These are phyloP conservation scores for Caenorhabditis sp. DNA, from an alignment of 2,888 invertebrate species.

Conservation along the genomic window DNA sequence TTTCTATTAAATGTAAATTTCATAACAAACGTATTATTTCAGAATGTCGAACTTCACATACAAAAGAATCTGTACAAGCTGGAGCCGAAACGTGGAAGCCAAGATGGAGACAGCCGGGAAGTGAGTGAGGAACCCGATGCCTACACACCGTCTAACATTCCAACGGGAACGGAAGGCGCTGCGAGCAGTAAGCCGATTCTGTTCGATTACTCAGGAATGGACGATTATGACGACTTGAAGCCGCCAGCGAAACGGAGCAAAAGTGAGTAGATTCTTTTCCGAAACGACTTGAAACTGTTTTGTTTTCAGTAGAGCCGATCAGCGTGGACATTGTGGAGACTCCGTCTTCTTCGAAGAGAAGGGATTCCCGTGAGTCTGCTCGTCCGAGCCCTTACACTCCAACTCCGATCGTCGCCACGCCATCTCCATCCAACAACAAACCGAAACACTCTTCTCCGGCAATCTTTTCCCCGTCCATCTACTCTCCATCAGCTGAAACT, in stretches of 20 bases:
- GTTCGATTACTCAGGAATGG: slow-evolving; percentile 1
- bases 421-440: slow-evolving; percentile 1
- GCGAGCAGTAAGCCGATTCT: background rate
- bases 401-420: background rate
- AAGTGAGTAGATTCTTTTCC: slow-evolving; percentile 5
- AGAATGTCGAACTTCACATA: slow-evolving; percentile 59
- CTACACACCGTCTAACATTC: background rate
- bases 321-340: slow-evolving; percentile 37
- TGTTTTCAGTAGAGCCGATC: slow-evolving; percentile 24
- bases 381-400: slow-evolving; percentile 3
- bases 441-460: slow-evolving; percentile 19
- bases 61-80: slow-evolving; percentile 63
- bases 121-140: slow-evolving; percentile 6
- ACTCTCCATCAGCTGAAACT: background rate
- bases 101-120: slow-evolving; percentile 35
- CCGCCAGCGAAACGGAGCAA: slow-evolving; percentile 16
- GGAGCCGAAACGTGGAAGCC: slow-evolving; percentile 46
- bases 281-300: background rate
- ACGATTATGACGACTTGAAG: slow-evolving; percentile 4
- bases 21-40: slow-evolving; percentile 7
- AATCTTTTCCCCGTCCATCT: background rate
- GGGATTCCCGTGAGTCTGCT: background rate
- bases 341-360: slow-evolving; percentile 19
- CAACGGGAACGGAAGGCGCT: background rate
- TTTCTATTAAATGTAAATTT: background rate